Evolutionary conservation across 2,797 vertebrate genomes (phyloP), one percentile per base, ranked within the genome.

Genomic region (Microctenopoma lineatum): DNA sequence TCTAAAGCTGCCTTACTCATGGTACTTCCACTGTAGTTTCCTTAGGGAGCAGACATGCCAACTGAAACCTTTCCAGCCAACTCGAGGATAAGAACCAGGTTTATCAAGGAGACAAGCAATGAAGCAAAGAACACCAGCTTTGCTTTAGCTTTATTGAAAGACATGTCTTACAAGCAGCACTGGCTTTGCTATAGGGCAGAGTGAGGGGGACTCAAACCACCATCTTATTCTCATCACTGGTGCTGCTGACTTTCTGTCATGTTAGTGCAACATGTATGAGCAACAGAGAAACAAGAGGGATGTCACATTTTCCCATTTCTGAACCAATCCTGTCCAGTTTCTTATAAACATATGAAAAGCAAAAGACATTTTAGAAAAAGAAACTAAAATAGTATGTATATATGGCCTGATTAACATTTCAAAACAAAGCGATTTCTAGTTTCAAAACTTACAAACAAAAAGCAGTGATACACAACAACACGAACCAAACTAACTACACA

Each of bases 191-290:
- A 12, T 39, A 12, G 10, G 21, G 21, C 21, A 21, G 21, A 1
- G 21, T 21, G 21, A 21, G 21, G 21, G 1, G 21, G 21, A 21
- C 21, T 21, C 14, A 68, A 79, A 53, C 39, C 51, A 27, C 75
- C 73, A 77, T 75, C 70, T 80, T 73, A 84, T 83, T 73, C 55
- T 60, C 66, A 81, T 86, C 69, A 77, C 70, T 51, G 53, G 42
- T 63, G 32, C 66, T 29, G 70, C 55, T 76, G 71, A 66, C 59
- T 67, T 53, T 58, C 50, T 3, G 55, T 73, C 38, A 44, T 58
- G 67, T 45, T 36, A 39, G 60, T 71, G 21, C 38, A 71, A 63
- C 45, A 73, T 27, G 63, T 52, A 71, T n/a, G 42, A 32, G 64
- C 5, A 60, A 52, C 27, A 47, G 18, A 21, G 21, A 21, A 21